Evolutionary conservation across 2,113 vertebrate genomes (phyloP).

Genomic region (Hypanus sabinus): DNA sequence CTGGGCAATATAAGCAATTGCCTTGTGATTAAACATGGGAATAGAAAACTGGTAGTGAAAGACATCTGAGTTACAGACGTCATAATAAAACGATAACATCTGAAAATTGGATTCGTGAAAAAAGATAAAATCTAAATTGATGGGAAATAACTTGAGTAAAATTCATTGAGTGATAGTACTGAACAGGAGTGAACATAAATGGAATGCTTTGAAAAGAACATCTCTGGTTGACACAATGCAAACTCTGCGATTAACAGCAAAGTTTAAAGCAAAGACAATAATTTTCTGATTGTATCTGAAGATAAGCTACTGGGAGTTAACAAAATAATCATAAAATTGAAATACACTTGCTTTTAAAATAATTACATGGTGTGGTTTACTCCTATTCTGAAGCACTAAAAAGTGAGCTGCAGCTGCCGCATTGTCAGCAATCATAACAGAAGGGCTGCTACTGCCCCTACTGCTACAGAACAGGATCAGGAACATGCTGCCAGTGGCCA

Average conservation of each 20-base stretch:
- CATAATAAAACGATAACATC: background rate
- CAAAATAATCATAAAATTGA: background rate
- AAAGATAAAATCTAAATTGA: background rate
- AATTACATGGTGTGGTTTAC: too few species aligned
- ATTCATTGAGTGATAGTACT: background rate
- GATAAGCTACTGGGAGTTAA: background rate
- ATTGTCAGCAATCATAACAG: too few species aligned
- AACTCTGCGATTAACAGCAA: background rate
- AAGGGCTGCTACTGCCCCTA: too few species aligned
- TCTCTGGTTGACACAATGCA: background rate
- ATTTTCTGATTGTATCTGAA: background rate
- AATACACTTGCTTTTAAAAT: too few species aligned
- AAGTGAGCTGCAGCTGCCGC: too few species aligned
- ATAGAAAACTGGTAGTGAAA: background rate
- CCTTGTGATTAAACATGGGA: background rate
- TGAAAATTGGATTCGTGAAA: background rate
- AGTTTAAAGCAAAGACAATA: background rate
- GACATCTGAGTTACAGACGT: background rate
- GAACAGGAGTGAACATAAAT: background rate
- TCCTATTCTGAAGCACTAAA: too few species aligned
- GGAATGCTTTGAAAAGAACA: background rate
- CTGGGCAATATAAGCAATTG: background rate
- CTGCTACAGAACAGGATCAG: too few species aligned
- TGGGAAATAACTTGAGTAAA: background rate
- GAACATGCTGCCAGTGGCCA: too few species aligned